Percentiles rank a stretch among this genome's conserved stretches.
Conservation (phyloP, 2,797 vertebrate species). For the Clarias fuscus region DNA sequence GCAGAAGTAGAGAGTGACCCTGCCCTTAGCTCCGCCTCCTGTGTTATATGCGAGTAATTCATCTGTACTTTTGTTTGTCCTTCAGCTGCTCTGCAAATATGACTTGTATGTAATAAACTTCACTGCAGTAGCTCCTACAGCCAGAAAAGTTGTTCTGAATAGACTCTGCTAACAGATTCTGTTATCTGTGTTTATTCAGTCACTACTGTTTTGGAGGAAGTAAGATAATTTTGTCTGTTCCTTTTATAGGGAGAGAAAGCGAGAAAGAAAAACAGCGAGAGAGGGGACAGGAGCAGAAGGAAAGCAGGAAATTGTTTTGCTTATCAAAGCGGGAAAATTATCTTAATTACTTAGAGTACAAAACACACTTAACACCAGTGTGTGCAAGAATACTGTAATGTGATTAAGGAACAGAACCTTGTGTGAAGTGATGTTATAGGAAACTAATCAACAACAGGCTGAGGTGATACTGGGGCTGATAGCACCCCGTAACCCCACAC, state of each 20-base stretch:
- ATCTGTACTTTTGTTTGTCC: not conserved
- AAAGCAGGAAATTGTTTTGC: conserved; percentile 30
- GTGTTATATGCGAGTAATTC: not conserved
- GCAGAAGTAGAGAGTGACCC: not conserved
- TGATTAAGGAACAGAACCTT: not conserved
- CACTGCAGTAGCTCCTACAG: not conserved
- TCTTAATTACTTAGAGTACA: not conserved
- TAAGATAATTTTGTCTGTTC: conserved; percentile 39
- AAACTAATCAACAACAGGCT: not conserved
- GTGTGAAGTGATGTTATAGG: not conserved
- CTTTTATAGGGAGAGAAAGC: conserved; percentile 30
- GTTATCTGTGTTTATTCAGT: conserved; percentile 17
- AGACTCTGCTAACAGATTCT: not conserved
- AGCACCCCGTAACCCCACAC: not conserved
- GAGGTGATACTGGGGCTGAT: not conserved
- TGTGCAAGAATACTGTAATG: not conserved
- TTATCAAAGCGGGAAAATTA: not conserved
- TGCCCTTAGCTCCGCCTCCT: not conserved
- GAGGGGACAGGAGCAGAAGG: not conserved
- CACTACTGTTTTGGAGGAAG: conserved; percentile 23
- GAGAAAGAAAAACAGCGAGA: not conserved
- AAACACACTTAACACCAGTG: not conserved
- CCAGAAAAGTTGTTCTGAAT: not conserved
- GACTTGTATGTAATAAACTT: not conserved
- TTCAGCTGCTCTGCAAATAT: not conserved